A percentile compares a stretch with the other conserved stretches of the same genome.
phyloP scores from a whole-genome alignment of 2,888 invertebrate genomes.

The Odontocerum albicorne region DNA sequence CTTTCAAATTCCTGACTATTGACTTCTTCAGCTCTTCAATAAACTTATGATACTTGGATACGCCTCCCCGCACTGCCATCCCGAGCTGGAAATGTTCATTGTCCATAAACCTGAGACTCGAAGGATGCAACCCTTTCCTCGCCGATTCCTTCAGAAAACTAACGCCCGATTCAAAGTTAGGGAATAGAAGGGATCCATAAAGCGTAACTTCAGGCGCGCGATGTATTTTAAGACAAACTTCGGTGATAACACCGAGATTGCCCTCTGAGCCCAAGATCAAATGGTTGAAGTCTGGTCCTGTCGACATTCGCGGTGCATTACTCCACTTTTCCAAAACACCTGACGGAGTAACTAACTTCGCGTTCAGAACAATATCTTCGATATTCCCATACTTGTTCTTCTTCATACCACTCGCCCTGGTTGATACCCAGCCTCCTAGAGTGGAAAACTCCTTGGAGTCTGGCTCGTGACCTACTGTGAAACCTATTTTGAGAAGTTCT shows the following conservation, averaged over 20 bases:
- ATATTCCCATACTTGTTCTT: constrained; percentile 98
- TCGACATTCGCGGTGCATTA: constrained; percentile 86
- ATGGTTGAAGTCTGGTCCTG: constrained; percentile 96
- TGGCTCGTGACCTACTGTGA: constrained; percentile 95
- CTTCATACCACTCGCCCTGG: constrained; percentile 98
- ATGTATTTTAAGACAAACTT: constrained; percentile 85
- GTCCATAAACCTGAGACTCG: constrained; percentile 95
- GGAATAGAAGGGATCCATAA: constrained; percentile 95
- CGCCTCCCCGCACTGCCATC: constrained; percentile 68
- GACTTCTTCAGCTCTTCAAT: constrained; percentile 82
- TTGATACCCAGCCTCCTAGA: constrained; percentile 97
- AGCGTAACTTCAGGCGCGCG: constrained; percentile 82
- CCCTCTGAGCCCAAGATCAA: constrained; percentile 91
- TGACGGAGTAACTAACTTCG: constrained; percentile 81
- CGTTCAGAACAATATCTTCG: constrained; percentile 90
- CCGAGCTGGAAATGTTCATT: constrained; percentile 98
- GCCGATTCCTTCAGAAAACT: constrained; percentile 86
- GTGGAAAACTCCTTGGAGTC: constrained; percentile 98
- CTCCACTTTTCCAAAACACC: constrained; percentile 84
- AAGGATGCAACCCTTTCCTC: constrained; percentile 82
- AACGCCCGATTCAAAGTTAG: constrained; percentile 87
- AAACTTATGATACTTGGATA: constrained; percentile 64
- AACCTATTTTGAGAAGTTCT: constrained; percentile 74
- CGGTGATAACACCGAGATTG: constrained; percentile 92
- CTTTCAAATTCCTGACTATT: constrained; percentile 86